A percentile compares a stretch with the other conserved stretches of the same genome.
Conservation (phyloP, 2,888 invertebrate genomes). For the Nemotelus pantherinus region DNA sequence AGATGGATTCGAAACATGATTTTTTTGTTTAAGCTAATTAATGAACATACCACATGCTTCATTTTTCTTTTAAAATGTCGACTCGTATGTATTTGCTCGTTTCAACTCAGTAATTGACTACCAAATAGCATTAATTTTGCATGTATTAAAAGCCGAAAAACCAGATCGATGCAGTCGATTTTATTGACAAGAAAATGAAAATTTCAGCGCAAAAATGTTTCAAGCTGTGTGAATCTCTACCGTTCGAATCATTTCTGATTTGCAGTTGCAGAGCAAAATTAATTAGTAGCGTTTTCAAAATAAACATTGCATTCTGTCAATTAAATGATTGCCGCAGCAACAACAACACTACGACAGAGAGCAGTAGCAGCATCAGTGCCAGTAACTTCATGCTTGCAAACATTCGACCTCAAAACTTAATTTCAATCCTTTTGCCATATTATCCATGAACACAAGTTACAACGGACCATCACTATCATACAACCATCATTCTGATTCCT, state of each 20-base stretch:
- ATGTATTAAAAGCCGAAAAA: too few relatives aligned
- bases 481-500: neutral
- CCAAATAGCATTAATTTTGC: too few relatives aligned
- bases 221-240: conserved; percentile 4
- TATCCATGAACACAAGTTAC: neutral
- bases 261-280: conserved; percentile 44
- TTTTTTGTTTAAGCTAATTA: too few relatives aligned
- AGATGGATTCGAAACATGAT: too few relatives aligned
- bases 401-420: conserved; percentile 22
- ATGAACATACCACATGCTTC: too few relatives aligned
- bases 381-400: neutral
- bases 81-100: too few relatives aligned
- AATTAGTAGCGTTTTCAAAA: conserved; percentile 47
- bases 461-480: neutral
- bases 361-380: too few relatives aligned
- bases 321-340: conserved; percentile 39
- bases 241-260: conserved; percentile 12
- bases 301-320: conserved; percentile 47
- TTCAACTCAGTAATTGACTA: too few relatives aligned
- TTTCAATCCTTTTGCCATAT: conserved; percentile 6
- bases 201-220: neutral
- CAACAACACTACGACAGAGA: too few relatives aligned
- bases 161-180: too few relatives aligned
- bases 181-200: conserved; percentile 21
- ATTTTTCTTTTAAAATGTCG: too few relatives aligned